Percentiles rank a stretch among this genome's conserved stretches.
Evolutionary conservation across 1,140 invertebrate species (phyloP).

Genomic region (Papilio polytes): DNA sequence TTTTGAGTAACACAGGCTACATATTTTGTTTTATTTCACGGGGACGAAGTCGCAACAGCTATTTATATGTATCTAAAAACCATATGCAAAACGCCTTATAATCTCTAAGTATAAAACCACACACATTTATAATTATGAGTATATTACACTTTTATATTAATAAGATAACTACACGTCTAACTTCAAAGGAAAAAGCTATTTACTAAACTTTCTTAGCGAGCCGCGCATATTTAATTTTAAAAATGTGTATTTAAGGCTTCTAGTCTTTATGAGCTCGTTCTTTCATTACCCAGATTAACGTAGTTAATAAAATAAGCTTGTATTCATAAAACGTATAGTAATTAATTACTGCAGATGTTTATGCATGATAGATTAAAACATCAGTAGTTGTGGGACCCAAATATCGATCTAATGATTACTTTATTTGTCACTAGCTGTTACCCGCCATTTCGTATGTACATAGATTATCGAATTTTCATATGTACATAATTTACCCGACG

Average conservation of each 20-base stretch:
- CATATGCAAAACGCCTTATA: neutral
- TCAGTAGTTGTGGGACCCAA: neutral
- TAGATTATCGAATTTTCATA: too few relatives aligned
- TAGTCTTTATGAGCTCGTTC: neutral
- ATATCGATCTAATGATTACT: too few relatives aligned
- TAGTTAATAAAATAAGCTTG: neutral
- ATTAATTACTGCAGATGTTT: neutral
- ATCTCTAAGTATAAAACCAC: neutral
- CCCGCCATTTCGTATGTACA: too few relatives aligned
- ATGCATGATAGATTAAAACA: neutral
- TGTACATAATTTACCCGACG: too few relatives aligned
- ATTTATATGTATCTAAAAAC: neutral
- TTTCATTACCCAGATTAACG: neutral
- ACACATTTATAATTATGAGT: neutral
- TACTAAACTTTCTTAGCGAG: neutral
- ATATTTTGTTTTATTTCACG: too few relatives aligned
- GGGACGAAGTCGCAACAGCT: too few relatives aligned
- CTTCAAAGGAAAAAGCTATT: conserved; percentile 2
- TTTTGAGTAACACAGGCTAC: too few relatives aligned
- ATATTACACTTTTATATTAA: neutral
- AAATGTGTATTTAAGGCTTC: conserved; percentile 12
- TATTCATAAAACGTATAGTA: neutral
- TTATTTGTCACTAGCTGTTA: too few relatives aligned
- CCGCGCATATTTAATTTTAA: conserved; percentile 3
- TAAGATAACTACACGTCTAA: neutral